phyloP scores from a whole-genome alignment of 2,888 invertebrate species.

The Biston betularia region DNA sequence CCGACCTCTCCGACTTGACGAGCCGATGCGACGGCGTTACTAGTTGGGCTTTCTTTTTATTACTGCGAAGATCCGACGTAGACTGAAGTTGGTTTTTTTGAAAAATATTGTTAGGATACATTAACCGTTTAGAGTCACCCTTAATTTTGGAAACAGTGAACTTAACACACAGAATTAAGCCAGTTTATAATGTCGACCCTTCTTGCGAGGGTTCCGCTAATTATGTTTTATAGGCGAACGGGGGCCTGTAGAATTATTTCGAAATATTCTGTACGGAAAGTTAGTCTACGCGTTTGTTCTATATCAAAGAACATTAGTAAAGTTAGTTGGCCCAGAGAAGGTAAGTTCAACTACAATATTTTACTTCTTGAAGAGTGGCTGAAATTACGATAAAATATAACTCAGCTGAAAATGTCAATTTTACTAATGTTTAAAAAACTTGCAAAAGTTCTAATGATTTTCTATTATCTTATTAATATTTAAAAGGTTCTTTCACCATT shows the following conservation, averaged over 20 bases:
- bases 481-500: no score
- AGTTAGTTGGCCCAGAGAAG: background rate
- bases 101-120: background rate
- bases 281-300: constrained; percentile 12
- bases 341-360: background rate
- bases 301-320: background rate
- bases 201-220: constrained; percentile 50
- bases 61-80: no score
- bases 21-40: no score
- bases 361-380: no score
- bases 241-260: constrained; percentile 42
- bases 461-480: no score
- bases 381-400: no score
- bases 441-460: no score
- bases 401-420: no score
- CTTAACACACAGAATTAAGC: constrained; percentile 56
- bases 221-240: constrained; percentile 59
- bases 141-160: constrained; percentile 44
- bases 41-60: no score
- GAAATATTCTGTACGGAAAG: constrained; percentile 16
- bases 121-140: constrained; percentile 21
- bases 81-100: no score
- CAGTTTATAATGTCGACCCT: constrained; percentile 57
- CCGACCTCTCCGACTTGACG: no score
- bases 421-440: background rate